These are phyloP conservation scores for Drosophila ananassae DNA, from an alignment of 1,140 invertebrate genomes.

Conservation along the genomic window DNA sequence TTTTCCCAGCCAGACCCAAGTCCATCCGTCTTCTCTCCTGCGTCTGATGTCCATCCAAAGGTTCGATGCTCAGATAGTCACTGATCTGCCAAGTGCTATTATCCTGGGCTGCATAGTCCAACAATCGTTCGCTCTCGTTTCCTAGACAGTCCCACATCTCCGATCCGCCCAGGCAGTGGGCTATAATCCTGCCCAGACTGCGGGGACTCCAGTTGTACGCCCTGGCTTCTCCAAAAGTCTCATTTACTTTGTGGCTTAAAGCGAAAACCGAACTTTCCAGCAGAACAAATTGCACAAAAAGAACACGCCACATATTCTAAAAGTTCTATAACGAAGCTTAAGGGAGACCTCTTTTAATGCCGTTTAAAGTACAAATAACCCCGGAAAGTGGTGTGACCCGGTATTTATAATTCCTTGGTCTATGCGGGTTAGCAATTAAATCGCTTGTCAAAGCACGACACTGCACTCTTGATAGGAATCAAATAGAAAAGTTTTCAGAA, in stretches of 20 bases:
- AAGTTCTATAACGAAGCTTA: not conserved
- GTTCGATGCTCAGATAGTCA: slow-evolving; percentile 86
- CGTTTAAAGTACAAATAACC: slow-evolving; percentile 62
- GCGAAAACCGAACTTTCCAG: slow-evolving; percentile 11
- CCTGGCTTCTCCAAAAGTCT: not conserved
- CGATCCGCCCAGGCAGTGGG: slow-evolving; percentile 81
- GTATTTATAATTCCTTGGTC: slow-evolving; percentile 36
- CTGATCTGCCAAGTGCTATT: slow-evolving; percentile 86
- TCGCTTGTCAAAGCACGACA: slow-evolving; percentile 76
- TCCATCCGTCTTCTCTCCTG: slow-evolving; percentile 52
- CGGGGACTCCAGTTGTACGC: slow-evolving; percentile 43
- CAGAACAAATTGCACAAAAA: slow-evolving; percentile 46
- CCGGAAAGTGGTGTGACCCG: not conserved
- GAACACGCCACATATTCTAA: slow-evolving; percentile 48
- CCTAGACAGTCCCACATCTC: slow-evolving; percentile 85
- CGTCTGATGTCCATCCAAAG: slow-evolving; percentile 32
- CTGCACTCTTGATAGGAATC: slow-evolving; percentile 68
- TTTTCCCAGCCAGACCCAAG: slow-evolving; percentile 36
- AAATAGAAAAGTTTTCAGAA: slow-evolving; percentile 64
- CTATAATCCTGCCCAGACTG: slow-evolving; percentile 51
- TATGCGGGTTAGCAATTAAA: slow-evolving; percentile 53
- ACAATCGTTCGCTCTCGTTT: slow-evolving; percentile 84
- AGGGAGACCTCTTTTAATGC: slow-evolving; percentile 7
- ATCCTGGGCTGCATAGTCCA: slow-evolving; percentile 85
- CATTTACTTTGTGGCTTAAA: slow-evolving; percentile 17